Percentiles rank a stretch among this genome's conserved stretches.
Conservation (phyloP, 2,888 invertebrate species). For the Eristalis pertinax region DNA sequence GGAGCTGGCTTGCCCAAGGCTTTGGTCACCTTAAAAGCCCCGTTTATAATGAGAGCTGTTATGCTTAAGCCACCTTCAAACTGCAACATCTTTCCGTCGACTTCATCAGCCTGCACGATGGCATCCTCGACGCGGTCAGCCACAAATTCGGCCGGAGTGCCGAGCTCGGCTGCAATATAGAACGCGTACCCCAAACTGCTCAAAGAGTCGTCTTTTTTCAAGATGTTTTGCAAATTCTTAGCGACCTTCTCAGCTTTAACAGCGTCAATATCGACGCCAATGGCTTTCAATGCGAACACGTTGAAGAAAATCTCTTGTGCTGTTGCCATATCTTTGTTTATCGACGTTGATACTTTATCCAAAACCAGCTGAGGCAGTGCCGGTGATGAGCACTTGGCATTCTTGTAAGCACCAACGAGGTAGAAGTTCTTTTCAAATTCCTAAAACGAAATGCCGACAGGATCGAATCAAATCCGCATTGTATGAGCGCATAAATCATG, state of each 20-base stretch:
- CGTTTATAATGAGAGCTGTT: conserved; percentile 85
- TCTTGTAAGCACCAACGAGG: conserved; percentile 85
- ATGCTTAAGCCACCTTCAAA: conserved; percentile 95
- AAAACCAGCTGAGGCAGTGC: conserved; percentile 82
- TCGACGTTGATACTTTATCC: conserved; percentile 82
- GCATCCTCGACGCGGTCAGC: conserved; percentile 93
- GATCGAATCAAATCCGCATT: not conserved
- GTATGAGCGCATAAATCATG: conserved; percentile 26
- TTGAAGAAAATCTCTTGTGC: conserved; percentile 89
- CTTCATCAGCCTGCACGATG: conserved; percentile 97
- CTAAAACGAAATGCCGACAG: conserved; percentile 71
- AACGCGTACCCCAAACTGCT: conserved; percentile 92
- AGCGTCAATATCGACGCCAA: conserved; percentile 86
- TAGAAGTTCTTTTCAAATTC: conserved; percentile 85
- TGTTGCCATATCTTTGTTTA: conserved; percentile 86
- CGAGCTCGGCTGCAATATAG: conserved; percentile 89
- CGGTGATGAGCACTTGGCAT: conserved; percentile 83
- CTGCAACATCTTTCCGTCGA: conserved; percentile 92
- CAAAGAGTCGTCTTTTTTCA: conserved; percentile 93
- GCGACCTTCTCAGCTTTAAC: conserved; percentile 87
- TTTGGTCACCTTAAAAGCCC: conserved; percentile 84
- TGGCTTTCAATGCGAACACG: conserved; percentile 85
- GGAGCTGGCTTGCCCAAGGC: conserved; percentile 86
- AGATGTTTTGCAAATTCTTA: conserved; percentile 87
- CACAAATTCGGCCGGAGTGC: conserved; percentile 84